Conservation (phyloP, 2,888 invertebrate species). For the Agonopterix alstromeriana region DNA sequence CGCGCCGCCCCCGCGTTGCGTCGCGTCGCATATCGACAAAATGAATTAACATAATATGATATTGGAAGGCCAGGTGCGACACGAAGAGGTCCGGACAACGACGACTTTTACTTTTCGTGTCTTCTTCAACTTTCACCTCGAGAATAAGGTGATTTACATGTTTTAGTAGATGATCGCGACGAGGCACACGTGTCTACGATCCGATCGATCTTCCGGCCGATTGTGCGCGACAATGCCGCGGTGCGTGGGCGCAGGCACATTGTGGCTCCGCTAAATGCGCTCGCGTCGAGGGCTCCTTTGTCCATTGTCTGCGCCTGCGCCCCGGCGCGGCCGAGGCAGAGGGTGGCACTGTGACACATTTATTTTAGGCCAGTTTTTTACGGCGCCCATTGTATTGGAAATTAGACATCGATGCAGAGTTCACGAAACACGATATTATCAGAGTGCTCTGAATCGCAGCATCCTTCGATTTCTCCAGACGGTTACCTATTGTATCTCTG, state of each 20-base stretch:
- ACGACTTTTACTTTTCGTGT: conserved; percentile 69
- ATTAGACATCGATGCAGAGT: conserved; percentile 67
- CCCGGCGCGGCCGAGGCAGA: conserved; percentile 26
- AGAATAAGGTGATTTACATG: conserved; percentile 62
- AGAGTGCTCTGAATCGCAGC: conserved; percentile 41
- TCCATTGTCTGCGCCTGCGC: conserved; percentile 53
- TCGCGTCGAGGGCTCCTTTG: conserved; percentile 53
- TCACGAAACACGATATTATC: conserved; percentile 71
- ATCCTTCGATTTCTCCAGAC: conserved; percentile 45
- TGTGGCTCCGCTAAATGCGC: conserved; percentile 52
- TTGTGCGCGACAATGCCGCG: conserved; percentile 37
- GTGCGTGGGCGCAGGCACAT: conserved; percentile 54
- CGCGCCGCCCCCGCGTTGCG: conserved; percentile 31
- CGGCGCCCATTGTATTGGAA: conserved; percentile 70
- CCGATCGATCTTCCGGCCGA: conserved; percentile 39
- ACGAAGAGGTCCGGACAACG: conserved; percentile 16
- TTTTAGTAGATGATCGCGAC: conserved; percentile 24
- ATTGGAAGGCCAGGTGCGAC: conserved; percentile 50
- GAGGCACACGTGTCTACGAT: conserved; percentile 34
- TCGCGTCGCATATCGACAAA: conserved; percentile 23
- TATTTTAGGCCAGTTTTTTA: conserved; percentile 72
- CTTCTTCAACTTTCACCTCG: conserved; percentile 72
- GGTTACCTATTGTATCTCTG: conserved; percentile 38
- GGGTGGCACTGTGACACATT: conserved; percentile 76
- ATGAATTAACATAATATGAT: conserved; percentile 55